Conservation (phyloP, 1,140 invertebrate genomes). For the Anoplolepis gracilipes region DNA sequence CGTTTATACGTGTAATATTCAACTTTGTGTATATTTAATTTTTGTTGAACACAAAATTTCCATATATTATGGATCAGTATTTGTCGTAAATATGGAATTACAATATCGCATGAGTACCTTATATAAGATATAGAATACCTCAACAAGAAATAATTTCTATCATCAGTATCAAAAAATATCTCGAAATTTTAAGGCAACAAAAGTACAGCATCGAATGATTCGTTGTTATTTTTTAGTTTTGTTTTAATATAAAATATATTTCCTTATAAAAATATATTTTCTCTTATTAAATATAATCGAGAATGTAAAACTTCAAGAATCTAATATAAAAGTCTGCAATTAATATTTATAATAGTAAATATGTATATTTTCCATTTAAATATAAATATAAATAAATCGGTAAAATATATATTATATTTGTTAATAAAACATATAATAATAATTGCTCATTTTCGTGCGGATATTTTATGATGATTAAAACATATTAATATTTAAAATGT, state of each 20-base stretch:
- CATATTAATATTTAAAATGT: neutral
- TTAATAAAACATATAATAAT: too few species aligned
- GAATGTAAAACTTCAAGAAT: neutral
- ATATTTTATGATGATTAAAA: too few species aligned
- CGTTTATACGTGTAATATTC: neutral
- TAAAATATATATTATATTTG: too few species aligned
- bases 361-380: neutral
- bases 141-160: neutral
- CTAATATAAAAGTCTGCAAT: neutral
- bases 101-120: neutral
- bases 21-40: neutral
- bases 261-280: neutral
- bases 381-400: neutral
- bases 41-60: neutral
- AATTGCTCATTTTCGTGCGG: too few species aligned
- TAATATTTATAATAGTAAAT: neutral
- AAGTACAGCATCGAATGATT: neutral
- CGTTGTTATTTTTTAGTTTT: neutral
- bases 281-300: neutral
- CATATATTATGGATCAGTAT: constrained; percentile 27
- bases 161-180: neutral
- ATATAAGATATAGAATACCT: neutral
- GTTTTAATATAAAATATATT: neutral
- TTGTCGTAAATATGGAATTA: neutral
- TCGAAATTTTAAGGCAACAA: neutral